These are phyloP conservation scores for Drosophila triauraria DNA, from an alignment of 1,140 invertebrate genomes.

Conservation along the genomic window DNA sequence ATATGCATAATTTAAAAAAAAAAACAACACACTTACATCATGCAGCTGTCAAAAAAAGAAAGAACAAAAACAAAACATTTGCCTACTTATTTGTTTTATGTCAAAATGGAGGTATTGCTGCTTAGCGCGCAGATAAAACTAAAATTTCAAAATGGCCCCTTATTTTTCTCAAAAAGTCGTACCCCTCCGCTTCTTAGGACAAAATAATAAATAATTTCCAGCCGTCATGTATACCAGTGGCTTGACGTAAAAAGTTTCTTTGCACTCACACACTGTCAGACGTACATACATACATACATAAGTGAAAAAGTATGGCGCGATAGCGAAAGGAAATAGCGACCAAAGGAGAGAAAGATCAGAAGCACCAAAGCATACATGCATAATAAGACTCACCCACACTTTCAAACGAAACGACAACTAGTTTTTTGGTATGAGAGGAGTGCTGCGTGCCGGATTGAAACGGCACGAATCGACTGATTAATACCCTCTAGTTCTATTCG, in stretches of 20 bases:
- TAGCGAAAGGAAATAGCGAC: conserved; percentile 27
- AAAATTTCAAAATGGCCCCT: conserved; percentile 2
- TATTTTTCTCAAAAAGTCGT: not conserved
- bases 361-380: conserved; percentile 5
- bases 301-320: conserved; percentile 12
- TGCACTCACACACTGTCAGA: not conserved
- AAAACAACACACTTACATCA: not conserved
- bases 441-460: not conserved
- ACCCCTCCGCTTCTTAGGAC: not conserved
- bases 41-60: not conserved
- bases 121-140: not conserved
- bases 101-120: conserved; percentile 1
- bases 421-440: conserved; percentile 23
- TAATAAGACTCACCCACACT: conserved; percentile 14
- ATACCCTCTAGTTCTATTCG: conserved; percentile 8
- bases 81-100: conserved; percentile 49
- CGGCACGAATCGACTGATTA: conserved; percentile 1
- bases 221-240: not conserved
- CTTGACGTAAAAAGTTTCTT: conserved; percentile 11
- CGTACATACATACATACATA: not conserved
- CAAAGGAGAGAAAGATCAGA: conserved; percentile 41
- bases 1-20: not conserved
- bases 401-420: conserved; percentile 15
- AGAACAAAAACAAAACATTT: conserved; percentile 27
- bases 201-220: conserved; percentile 3